phyloP scores from a whole-genome alignment of 2,797 vertebrate genomes.

The Molossus alvarezi region DNA sequence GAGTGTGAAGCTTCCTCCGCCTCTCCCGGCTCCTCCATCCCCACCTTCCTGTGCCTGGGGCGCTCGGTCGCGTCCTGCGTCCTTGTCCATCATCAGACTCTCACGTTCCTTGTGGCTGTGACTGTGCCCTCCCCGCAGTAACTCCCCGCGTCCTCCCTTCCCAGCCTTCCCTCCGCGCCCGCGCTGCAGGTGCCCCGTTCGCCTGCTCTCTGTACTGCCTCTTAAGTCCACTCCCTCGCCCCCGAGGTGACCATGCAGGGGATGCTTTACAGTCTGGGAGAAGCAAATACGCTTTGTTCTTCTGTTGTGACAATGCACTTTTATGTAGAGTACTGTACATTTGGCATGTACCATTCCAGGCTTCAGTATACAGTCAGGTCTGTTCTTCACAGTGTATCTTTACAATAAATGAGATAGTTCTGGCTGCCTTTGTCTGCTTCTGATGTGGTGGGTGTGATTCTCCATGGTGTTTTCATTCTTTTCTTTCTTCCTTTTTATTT shows the following conservation, averaged over 20 bases:
- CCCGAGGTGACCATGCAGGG: conserved; percentile 87
- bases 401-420: conserved; percentile 99
- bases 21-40: neutral
- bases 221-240: conserved; percentile 87
- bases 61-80: conserved; percentile 22
- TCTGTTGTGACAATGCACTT: conserved; percentile 98
- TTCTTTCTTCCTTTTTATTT: neutral
- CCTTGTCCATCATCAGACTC: neutral
- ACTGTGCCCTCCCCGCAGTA: conserved; percentile 65
- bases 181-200: conserved; percentile 27
- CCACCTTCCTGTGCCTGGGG: neutral
- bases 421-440: conserved; percentile 87
- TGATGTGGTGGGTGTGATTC: conserved; percentile 40
- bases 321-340: conserved; percentile 99
- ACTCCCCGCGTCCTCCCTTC: neutral
- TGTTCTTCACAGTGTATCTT: conserved; percentile 95
- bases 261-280: conserved; percentile 90
- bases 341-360: conserved; percentile 97
- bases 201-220: conserved; percentile 88
- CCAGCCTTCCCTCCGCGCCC: neutral
- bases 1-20: neutral
- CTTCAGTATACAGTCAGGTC: conserved; percentile 93
- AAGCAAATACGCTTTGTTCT: conserved; percentile 92
- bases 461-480: accelerated
- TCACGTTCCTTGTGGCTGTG: conserved; percentile 55